Conservation (phyloP, 2,113 vertebrate species). For the Halcyon senegalensis region DNA sequence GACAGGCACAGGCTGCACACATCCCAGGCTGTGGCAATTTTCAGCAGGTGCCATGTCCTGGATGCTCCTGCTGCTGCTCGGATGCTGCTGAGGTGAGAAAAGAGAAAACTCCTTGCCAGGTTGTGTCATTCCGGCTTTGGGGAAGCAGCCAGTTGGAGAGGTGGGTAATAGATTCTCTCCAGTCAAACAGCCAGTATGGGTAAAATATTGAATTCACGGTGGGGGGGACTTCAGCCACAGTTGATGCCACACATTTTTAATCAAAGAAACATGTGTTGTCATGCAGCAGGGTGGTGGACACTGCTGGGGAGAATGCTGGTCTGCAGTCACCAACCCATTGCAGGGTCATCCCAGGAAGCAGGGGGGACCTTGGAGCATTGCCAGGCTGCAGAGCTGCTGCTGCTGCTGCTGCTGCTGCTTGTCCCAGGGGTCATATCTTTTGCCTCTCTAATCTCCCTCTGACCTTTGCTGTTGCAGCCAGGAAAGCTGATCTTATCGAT, state of each 20-base stretch:
- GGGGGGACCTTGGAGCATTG: not conserved
- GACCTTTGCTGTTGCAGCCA: not conserved
- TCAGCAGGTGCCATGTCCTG: accelerated
- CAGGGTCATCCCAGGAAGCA: accelerated
- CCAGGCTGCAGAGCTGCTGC: not conserved
- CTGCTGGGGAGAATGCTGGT: not conserved
- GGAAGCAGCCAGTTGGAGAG: not conserved
- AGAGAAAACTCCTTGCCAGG: not conserved
- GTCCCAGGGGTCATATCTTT: not conserved
- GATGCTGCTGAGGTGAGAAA: not conserved
- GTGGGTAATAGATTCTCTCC: not conserved
- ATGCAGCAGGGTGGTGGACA: accelerated
- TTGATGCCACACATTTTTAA: not conserved
- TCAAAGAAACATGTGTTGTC: accelerated
- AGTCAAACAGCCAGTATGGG: not conserved
- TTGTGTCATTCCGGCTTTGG: not conserved
- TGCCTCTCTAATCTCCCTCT: not conserved
- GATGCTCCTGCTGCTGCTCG: not conserved
- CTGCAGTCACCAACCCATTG: not conserved
- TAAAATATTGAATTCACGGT: not conserved
- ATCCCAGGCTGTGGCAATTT: not conserved
- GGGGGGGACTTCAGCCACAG: not conserved
- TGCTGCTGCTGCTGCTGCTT: not conserved
- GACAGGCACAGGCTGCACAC: accelerated
- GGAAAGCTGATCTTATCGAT: constrained; percentile 35